Conservation (phyloP, 2,888 invertebrate species). For the Ectemnius continuus region DNA sequence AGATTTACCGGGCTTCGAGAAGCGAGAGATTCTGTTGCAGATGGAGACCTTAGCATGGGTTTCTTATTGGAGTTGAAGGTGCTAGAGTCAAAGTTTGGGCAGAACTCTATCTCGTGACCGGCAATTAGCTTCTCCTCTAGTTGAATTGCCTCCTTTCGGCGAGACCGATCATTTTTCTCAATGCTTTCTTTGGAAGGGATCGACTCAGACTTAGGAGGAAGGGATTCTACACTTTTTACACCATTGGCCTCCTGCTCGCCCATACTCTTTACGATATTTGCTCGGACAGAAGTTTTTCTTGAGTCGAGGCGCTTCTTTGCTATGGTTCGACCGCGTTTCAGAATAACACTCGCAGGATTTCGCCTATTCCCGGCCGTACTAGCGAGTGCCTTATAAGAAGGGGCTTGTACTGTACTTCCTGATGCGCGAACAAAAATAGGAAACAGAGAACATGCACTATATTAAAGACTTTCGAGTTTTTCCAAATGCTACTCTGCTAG, state of each 20-base stretch:
- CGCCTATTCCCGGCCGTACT: slow-evolving; percentile 51
- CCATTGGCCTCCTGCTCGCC: slow-evolving; percentile 7
- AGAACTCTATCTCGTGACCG: slow-evolving; percentile 55
- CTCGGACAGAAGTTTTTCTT: slow-evolving; percentile 26
- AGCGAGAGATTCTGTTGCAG: no score
- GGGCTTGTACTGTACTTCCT: slow-evolving; percentile 49
- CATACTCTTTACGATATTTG: slow-evolving; percentile 20
- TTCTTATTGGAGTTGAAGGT: neutral
- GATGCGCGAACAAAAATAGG: slow-evolving; percentile 49
- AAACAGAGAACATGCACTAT: slow-evolving; percentile 38
- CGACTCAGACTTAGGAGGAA: neutral
- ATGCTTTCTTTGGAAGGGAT: neutral
- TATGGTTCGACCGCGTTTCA: slow-evolving; percentile 73
- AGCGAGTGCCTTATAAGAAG: slow-evolving; percentile 52
- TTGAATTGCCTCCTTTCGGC: slow-evolving; percentile 39
- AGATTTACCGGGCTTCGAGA: neutral
- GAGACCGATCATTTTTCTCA: neutral
- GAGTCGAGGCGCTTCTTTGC: slow-evolving; percentile 58
- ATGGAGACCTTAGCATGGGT: no score
- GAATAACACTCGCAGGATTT: slow-evolving; percentile 64
- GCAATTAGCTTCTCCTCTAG: slow-evolving; percentile 53
- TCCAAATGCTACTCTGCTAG: no score
- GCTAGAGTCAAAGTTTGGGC: slow-evolving; percentile 12
- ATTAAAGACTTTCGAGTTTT: slow-evolving; percentile 19
- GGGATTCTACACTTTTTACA: neutral